Conservation (phyloP, 2,888 invertebrate genomes). For the Leucophenga maculata region DNA sequence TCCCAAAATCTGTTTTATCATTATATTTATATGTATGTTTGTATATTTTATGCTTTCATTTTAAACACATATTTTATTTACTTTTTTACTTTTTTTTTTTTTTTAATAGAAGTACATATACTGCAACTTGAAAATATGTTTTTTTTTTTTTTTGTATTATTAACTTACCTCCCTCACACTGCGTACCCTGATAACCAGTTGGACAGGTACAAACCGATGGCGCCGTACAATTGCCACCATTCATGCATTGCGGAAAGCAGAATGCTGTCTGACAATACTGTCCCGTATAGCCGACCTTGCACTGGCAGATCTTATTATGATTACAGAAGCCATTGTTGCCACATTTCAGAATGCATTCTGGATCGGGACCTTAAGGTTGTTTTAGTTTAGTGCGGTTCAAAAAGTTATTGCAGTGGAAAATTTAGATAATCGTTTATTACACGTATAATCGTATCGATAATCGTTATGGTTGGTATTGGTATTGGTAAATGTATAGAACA, state of each 20-base stretch:
- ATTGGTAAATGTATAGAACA: no score
- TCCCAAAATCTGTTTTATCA: no score
- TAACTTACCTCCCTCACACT: conserved; percentile 88
- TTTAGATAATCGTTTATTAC: no score
- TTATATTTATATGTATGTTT: conserved; percentile 17
- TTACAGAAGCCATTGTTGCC: conserved; percentile 90
- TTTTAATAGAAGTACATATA: conserved; percentile 13
- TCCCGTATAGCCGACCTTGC: conserved; percentile 92
- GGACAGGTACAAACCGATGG: conserved; percentile 92
- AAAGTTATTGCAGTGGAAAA: neutral
- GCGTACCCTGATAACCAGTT: conserved; percentile 90
- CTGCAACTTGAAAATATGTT: neutral
- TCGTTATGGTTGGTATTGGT: no score
- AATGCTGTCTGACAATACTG: conserved; percentile 90
- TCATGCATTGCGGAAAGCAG: conserved; percentile 94
- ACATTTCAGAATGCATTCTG: conserved; percentile 90
- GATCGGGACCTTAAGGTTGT: conserved; percentile 81
- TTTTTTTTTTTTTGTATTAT: conserved; percentile 10
- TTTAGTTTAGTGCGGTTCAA: conserved; percentile 56
- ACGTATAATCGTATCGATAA: no score
- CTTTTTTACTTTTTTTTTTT: no score
- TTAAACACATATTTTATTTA: no score
- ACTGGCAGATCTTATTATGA: conserved; percentile 87
- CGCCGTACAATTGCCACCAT: conserved; percentile 92
- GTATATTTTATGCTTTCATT: neutral